phyloP scores from a whole-genome alignment of 2,113 vertebrate species.

The Ammodytes dubius region DNA sequence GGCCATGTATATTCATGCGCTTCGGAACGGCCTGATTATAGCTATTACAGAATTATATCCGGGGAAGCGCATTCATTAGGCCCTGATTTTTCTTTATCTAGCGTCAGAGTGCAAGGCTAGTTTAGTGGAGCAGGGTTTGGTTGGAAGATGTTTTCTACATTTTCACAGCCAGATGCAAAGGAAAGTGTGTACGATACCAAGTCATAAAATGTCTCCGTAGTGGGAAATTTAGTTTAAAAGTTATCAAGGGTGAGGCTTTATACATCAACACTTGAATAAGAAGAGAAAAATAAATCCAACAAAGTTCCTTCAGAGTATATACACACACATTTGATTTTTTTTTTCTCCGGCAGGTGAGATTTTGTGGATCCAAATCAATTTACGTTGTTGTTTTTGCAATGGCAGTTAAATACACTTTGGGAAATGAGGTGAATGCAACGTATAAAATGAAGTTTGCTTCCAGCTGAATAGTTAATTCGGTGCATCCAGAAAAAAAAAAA shows the following conservation, averaged over 20 bases:
- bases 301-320: constrained; percentile 48
- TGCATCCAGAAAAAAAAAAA: constrained; percentile 73
- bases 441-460: constrained; percentile 89
- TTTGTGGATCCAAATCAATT: constrained; percentile 79
- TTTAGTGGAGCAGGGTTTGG: constrained; percentile 23
- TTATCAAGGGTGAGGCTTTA: constrained; percentile 14
- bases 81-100: constrained; percentile 79
- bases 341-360: constrained; percentile 75
- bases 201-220: not conserved
- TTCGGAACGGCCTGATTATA: constrained; percentile 81
- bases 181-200: constrained; percentile 1
- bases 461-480: constrained; percentile 85
- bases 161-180: constrained; percentile 37
- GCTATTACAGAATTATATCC: constrained; percentile 85
- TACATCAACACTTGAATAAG: not conserved
- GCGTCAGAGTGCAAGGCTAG: constrained; percentile 68
- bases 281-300: constrained; percentile 22
- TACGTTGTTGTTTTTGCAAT: constrained; percentile 76
- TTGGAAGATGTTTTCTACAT: constrained; percentile 49
- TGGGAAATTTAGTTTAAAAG: constrained; percentile 23
- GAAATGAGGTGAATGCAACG: constrained; percentile 86
- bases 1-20: constrained; percentile 81
- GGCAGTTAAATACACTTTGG: constrained; percentile 81
- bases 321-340: constrained; percentile 40
- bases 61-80: constrained; percentile 83